Conservation (phyloP, 1,140 invertebrate genomes). For the Bombus pyrosoma region DNA sequence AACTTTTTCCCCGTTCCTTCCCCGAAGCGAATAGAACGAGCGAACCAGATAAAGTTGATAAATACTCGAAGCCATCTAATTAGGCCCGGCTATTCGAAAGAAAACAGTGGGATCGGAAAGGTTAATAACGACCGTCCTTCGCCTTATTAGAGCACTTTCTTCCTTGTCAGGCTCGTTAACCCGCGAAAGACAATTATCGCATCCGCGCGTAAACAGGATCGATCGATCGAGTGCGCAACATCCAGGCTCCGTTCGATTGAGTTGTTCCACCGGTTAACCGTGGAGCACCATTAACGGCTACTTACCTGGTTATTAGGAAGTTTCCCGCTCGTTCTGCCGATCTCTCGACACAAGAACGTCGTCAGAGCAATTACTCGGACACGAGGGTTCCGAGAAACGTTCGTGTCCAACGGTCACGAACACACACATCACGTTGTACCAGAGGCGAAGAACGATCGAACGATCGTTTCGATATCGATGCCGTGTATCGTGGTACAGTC, state of each 20-base stretch:
- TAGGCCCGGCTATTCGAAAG: not conserved
- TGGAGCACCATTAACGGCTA: slow-evolving; percentile 50
- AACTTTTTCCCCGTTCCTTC: not conserved
- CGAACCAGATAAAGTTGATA: slow-evolving; percentile 1
- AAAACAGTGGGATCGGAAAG: not conserved
- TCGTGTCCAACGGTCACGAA: not conserved
- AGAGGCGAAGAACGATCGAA: slow-evolving; percentile 19
- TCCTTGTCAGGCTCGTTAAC: slow-evolving; percentile 27
- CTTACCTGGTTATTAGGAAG: slow-evolving; percentile 51
- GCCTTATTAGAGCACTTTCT: slow-evolving; percentile 11
- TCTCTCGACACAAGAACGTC: slow-evolving; percentile 33
- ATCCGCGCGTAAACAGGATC: slow-evolving; percentile 46
- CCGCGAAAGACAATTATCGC: slow-evolving; percentile 49
- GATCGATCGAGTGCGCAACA: slow-evolving; percentile 3
- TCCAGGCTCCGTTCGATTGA: slow-evolving; percentile 30
- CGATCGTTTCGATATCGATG: slow-evolving; percentile 47
- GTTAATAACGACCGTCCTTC: slow-evolving; percentile 3
- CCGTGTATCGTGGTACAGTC: not conserved
- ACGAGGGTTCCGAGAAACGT: slow-evolving; percentile 36
- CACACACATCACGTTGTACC: not conserved
- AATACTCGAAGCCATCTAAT: not conserved
- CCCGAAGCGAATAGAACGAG: not conserved
- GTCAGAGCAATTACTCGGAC: slow-evolving; percentile 44
- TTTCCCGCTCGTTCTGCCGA: slow-evolving; percentile 40
- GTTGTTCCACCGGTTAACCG: slow-evolving; percentile 52